phyloP scores from a whole-genome alignment of 1,140 invertebrate genomes.

The Nephila pilipes region DNA sequence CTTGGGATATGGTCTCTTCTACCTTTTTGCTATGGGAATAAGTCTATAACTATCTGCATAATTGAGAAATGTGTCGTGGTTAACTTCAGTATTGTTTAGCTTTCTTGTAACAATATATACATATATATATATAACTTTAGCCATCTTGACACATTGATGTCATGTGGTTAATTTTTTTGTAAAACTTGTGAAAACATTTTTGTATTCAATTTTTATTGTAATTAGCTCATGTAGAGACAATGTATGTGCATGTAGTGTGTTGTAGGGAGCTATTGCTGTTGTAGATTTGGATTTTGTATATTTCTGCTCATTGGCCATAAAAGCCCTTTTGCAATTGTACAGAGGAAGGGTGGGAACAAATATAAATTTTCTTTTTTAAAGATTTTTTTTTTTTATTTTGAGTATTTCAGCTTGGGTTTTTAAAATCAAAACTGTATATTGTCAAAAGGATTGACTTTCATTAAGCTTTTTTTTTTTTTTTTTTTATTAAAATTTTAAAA shows the following conservation, averaged over 20 bases:
- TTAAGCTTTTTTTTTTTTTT: background rate
- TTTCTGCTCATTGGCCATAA: constrained; percentile 76
- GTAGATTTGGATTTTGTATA: constrained; percentile 77
- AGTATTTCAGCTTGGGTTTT: background rate
- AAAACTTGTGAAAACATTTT: constrained; percentile 77
- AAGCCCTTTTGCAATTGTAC: constrained; percentile 73
- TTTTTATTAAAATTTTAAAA: background rate
- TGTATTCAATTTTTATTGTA: constrained; percentile 77
- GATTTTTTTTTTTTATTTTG: background rate
- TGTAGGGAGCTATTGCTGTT: constrained; percentile 73
- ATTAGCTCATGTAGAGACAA: constrained; percentile 70
- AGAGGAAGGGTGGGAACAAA: constrained; percentile 68
- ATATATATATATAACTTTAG: constrained; percentile 69
- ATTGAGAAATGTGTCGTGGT: constrained; percentile 69
- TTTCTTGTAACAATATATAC: constrained; percentile 76
- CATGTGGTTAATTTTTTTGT: constrained; percentile 70
- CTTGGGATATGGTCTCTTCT: constrained; percentile 47
- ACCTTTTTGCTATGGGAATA: constrained; percentile 53
- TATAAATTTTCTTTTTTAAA: background rate
- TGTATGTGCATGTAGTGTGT: constrained; percentile 77
- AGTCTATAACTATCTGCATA: constrained; percentile 49
- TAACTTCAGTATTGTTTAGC: constrained; percentile 76
- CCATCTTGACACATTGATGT: constrained; percentile 17
- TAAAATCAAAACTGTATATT: background rate
- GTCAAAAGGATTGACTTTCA: constrained; percentile 20